Evolutionary conservation across 2,113 vertebrate species (phyloP), one percentile per base, ranked within the genome.

Genomic region (Montifringilla adamsi): DNA sequence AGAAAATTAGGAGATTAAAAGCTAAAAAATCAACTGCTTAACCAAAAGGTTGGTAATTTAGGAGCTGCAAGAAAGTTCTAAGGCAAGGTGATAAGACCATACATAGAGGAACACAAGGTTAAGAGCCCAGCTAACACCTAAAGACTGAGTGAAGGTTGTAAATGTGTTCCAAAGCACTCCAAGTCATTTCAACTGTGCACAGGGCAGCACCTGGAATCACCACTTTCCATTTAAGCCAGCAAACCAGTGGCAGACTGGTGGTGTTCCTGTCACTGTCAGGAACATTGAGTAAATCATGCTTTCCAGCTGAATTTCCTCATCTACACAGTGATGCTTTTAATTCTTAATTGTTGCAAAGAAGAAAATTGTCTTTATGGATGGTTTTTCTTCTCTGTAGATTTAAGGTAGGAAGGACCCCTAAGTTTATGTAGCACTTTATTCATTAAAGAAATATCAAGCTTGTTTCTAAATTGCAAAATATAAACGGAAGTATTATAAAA

Each of bases 1-100:
- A 96, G 73, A 75, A 82, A 95, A 94, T 59, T 50, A 76, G 66
- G 53, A 93, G 75, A 84, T 73, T n/a, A 62, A 92, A 94, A 84
- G n/a, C 28, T 50, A 43, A 53, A 44, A 80, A 94, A 53, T 37
- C 21, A 73, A 53, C 22, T 53, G 20, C 46, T 92, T 66, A n/a
- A 56, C 55, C 26, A 92, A 89, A 87, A 76, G 58, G 67, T 50
- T 77, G 82, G 43, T 73, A 83, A 95, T 91, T 93, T 81, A 88
- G 58, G 60, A 89, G 74, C 24, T 28, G 30, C 6, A 95, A 94
- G 60, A 59, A 85, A 56, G 49, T 91, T 92, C 72, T 89, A 77
- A 64, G 59, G 37, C 43, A 59, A 82, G 50, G 52, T 56, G 55
- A 59, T 86, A 47, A 72, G 87, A 94, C 60, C 68, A 62, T 53